These are phyloP conservation scores for Tenthredo notha DNA, from an alignment of 2,888 invertebrate species.

Conservation along the genomic window DNA sequence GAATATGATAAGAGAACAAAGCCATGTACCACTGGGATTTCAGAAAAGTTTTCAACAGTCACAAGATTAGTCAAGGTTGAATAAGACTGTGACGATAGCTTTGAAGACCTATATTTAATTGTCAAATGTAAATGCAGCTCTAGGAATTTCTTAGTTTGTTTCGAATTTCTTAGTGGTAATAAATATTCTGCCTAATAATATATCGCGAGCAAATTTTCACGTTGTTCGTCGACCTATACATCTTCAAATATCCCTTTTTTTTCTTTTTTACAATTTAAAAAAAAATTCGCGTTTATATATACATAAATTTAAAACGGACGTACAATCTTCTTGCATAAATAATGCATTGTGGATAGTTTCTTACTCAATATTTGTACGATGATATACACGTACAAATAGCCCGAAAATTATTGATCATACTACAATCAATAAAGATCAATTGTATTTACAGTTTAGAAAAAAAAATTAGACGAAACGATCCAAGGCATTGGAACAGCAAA, in stretches of 20 bases:
- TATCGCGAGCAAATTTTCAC: not conserved
- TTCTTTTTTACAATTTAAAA: not conserved
- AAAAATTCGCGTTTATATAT: not conserved
- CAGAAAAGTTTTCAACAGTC: not conserved
- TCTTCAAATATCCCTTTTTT: not conserved
- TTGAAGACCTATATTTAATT: not conserved
- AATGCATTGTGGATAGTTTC: conserved; percentile 1
- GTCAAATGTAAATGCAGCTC: conserved; percentile 21
- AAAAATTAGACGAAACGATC: conserved; percentile 77
- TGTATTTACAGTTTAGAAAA: not conserved
- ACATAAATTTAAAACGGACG: not conserved
- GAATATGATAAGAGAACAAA: not conserved
- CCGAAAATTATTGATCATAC: not conserved
- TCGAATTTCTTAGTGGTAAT: not conserved
- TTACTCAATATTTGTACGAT: conserved; percentile 20
- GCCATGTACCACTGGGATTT: not conserved
- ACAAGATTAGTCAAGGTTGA: not conserved
- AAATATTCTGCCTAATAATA: not conserved
- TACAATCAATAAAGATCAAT: not conserved
- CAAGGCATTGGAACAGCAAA: conserved; percentile 87
- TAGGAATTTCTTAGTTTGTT: not conserved
- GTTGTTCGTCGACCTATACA: not conserved
- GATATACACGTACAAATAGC: not conserved
- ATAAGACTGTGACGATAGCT: not conserved
- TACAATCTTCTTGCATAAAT: conserved; percentile 28